These are phyloP conservation scores for Rhynchotus rufescens DNA, from an alignment of 2,797 vertebrate species.

Conservation along the genomic window DNA sequence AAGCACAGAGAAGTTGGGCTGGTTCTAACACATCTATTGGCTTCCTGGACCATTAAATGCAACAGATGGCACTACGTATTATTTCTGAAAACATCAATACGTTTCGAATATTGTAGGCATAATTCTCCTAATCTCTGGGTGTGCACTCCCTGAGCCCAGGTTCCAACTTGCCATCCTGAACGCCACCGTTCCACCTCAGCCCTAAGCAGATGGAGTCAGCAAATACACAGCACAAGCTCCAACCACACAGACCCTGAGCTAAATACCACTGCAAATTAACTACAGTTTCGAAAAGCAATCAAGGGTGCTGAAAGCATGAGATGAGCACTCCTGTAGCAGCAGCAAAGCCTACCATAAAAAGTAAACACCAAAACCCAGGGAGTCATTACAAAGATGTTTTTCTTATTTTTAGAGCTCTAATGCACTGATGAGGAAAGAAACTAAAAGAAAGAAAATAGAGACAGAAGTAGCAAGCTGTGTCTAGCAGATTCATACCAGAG, in stretches of 20 bases:
- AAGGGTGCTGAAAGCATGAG: neutral
- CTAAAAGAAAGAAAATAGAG: neutral
- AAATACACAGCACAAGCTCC: neutral
- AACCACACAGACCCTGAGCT: neutral
- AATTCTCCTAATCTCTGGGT: neutral
- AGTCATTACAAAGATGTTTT: neutral
- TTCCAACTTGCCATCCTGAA: neutral
- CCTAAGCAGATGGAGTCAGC: neutral
- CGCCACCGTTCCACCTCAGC: neutral
- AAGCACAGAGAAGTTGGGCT: constrained; percentile 35
- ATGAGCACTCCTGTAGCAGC: neutral
- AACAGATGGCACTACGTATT: constrained; percentile 37
- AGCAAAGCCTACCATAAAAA: neutral
- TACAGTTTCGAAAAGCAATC: neutral
- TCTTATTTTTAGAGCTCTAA: constrained; percentile 2
- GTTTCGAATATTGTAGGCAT: neutral
- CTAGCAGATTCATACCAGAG: neutral
- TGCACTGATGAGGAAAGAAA: neutral
- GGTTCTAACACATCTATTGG: constrained; percentile 8
- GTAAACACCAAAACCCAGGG: neutral
- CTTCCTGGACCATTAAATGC: constrained; percentile 28
- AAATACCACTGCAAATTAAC: neutral
- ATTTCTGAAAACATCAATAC: neutral
- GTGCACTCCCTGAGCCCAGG: neutral
- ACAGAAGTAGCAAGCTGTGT: neutral